These are phyloP conservation scores for Drosophila anomalipes DNA, from an alignment of 2,888 invertebrate species.

Conservation along the genomic window DNA sequence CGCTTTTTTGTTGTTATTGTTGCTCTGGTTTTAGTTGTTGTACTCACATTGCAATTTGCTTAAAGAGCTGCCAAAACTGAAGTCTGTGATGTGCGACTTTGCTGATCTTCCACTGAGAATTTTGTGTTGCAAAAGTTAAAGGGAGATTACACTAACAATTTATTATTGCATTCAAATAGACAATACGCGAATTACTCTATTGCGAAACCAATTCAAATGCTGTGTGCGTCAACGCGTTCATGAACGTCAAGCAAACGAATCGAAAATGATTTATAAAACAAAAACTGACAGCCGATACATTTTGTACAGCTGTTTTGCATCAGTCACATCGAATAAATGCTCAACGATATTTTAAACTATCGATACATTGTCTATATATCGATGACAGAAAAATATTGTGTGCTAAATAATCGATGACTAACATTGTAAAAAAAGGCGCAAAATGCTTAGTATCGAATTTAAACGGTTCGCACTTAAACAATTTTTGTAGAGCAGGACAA, in stretches of 20 bases:
- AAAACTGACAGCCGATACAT: slow-evolving; percentile 48
- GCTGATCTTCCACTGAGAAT: slow-evolving; percentile 70
- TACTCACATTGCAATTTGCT: slow-evolving; percentile 54
- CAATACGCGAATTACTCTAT: slow-evolving; percentile 74
- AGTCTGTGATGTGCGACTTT: slow-evolving; percentile 31
- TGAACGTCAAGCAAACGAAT: slow-evolving; percentile 75
- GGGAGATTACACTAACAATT: slow-evolving; percentile 62
- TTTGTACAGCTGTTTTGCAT: slow-evolving; percentile 50
- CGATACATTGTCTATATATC: not conserved
- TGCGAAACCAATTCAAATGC: slow-evolving; percentile 72
- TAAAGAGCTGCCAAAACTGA: slow-evolving; percentile 44
- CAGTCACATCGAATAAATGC: slow-evolving; percentile 7
- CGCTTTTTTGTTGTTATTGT: slow-evolving; percentile 8
- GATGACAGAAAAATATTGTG: not conserved
- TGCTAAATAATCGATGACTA: not conserved
- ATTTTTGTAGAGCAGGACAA: not conserved
- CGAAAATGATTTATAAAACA: slow-evolving; percentile 72
- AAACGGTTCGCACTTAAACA: not conserved
- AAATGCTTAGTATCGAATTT: not conserved
- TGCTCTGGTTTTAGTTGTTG: slow-evolving; percentile 1
- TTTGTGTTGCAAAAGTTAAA: slow-evolving; percentile 58
- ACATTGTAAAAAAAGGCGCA: not conserved
- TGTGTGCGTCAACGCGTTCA: slow-evolving; percentile 67
- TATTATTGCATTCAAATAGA: slow-evolving; percentile 65
- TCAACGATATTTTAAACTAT: not conserved